Conservation (phyloP, 2,113 vertebrate genomes). For the Oryzias curvinotus region DNA sequence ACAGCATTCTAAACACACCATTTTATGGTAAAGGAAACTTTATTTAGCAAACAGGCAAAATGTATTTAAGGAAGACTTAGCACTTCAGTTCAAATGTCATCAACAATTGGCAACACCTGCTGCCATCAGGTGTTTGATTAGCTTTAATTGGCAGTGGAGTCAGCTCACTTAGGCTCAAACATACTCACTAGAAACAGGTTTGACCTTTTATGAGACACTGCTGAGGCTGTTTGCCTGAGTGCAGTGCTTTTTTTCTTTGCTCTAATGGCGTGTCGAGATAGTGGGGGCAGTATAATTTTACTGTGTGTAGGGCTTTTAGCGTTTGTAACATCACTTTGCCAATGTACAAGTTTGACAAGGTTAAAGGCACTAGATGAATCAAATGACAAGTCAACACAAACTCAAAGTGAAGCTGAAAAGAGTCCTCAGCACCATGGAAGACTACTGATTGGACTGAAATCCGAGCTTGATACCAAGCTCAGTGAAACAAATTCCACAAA, state of each 20-base stretch:
- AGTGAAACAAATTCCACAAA: background rate
- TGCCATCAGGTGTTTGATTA: constrained; percentile 3
- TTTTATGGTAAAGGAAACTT: no score
- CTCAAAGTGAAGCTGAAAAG: background rate
- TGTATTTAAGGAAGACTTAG: no score
- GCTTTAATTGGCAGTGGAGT: constrained; percentile 10
- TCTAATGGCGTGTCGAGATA: constrained; percentile 54
- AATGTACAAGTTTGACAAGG: constrained; percentile 12
- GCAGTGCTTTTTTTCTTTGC: constrained; percentile 15
- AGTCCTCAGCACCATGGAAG: constrained; percentile 32
- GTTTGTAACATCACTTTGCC: constrained; percentile 35
- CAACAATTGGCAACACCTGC: constrained; percentile 45
- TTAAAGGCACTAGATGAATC: constrained; percentile 14
- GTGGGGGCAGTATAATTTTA: background rate
- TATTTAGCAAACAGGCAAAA: no score
- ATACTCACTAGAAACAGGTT: background rate
- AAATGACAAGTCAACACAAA: background rate
- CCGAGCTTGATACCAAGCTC: background rate
- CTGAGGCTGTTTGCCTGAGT: constrained; percentile 11
- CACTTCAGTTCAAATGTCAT: background rate
- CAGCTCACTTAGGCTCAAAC: background rate
- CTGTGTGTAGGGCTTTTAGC: constrained; percentile 43
- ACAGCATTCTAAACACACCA: no score
- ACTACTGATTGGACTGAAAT: constrained; percentile 47
- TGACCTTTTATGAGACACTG: constrained; percentile 7